These are phyloP conservation scores for Cranoglanis bouderius DNA, from an alignment of 2,113 vertebrate species.

Conservation along the genomic window DNA sequence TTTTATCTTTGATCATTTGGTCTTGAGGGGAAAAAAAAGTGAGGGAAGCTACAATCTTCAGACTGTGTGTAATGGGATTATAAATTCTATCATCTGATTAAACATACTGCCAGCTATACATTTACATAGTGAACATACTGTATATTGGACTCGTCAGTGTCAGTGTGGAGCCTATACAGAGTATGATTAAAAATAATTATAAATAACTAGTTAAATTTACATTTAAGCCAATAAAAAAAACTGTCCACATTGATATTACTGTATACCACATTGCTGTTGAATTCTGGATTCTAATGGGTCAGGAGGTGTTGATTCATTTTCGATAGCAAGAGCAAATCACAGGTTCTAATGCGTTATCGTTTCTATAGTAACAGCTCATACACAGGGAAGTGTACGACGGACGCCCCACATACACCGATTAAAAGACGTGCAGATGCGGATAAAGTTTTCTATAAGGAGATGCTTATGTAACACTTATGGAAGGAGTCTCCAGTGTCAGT, in stretches of 20 bases:
- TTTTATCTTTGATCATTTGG: conserved; percentile 6
- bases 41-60: not conserved
- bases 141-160: not conserved
- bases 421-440: no score
- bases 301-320: no score
- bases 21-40: not conserved
- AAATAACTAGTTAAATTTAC: not conserved
- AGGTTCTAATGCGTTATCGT: no score
- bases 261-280: not conserved
- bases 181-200: not conserved
- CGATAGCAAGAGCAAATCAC: no score
- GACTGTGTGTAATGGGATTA: not conserved
- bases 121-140: not conserved
- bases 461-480: no score
- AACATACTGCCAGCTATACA: not conserved
- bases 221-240: not conserved
- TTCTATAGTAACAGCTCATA: no score
- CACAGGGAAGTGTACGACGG: no score
- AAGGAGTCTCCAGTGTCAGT: no score
- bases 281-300: no score
- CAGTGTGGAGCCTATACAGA: not conserved
- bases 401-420: no score
- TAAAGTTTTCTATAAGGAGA: no score
- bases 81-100: not conserved
- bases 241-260: not conserved